Percentiles rank a stretch among this genome's conserved stretches.
Evolutionary conservation across 1,140 invertebrate genomes (phyloP).

Genomic region (Diorhabda carinulata): DNA sequence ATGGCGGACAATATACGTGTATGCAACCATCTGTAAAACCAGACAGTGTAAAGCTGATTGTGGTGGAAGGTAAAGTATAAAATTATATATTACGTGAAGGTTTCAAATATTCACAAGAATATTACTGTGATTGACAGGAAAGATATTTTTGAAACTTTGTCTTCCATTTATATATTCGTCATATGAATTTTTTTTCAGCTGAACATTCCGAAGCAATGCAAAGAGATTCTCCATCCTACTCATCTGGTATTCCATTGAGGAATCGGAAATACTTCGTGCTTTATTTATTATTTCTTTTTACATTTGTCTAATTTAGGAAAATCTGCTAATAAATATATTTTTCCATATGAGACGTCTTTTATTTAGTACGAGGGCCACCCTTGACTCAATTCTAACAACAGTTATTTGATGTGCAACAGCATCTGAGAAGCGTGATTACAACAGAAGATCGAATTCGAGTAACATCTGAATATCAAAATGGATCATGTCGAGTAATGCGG

Average conservation of each 20-base stretch:
- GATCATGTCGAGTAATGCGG: no score
- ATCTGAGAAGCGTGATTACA: no score
- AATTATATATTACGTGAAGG: no score
- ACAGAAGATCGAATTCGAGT: no score
- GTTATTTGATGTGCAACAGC: no score
- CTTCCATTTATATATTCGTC: no score
- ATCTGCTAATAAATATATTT: slow-evolving; percentile 1
- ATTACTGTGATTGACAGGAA: no score
- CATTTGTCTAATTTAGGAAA: not conserved
- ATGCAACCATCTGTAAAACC: slow-evolving; percentile 45
- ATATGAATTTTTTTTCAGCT: slow-evolving; percentile 28
- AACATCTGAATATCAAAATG: no score
- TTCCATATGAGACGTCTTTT: not conserved
- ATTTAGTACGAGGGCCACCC: no score
- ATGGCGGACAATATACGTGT: slow-evolving; percentile 54
- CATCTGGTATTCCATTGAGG: not conserved
- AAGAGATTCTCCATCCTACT: slow-evolving; percentile 35
- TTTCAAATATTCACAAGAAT: no score
- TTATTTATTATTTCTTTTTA: not conserved
- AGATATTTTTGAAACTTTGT: no score
- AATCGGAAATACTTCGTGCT: not conserved
- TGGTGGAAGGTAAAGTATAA: slow-evolving; percentile 49
- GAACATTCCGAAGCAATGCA: slow-evolving; percentile 44
- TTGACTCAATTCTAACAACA: no score
- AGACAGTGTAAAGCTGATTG: slow-evolving; percentile 48